Base-by-base conservation (phyloP, 2,113 vertebrate species). In the Paralichthys olivaceus region DNA sequence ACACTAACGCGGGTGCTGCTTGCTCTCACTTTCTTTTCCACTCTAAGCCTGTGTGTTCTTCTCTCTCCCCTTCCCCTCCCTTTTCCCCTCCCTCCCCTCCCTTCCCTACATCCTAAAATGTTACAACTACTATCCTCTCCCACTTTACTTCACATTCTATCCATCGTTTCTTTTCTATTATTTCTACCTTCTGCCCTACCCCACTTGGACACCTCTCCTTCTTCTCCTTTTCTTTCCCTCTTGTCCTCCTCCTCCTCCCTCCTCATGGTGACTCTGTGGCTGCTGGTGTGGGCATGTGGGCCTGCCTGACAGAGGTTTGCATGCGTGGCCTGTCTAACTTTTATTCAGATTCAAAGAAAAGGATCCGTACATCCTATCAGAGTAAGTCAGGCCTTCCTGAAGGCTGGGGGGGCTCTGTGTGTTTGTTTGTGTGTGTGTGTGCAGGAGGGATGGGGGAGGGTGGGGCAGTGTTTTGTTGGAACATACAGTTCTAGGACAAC, bases 291-390 rank as follows among this genome's bases (percentile, higher is more conserved):
- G 97, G 97, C 96, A 98, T 98, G 97, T 91, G 96, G 90, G 73
- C 94, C 96, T 96, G 96, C 96, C 90, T 96, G 97, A 96, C 97
- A 97, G 97, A 98, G 93, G 94, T 97, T 98, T 97, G 98, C 97
- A 98, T 99, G 97, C 97, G 97, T 87, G 97, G 97, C 95, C 96
- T 99, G 94, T 97, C 96, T 98, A 98, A 96, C 96, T 97, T 99
- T 96, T 98, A 98, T 95, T 98, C 98, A 90, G 97, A 99, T 97
- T 97, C 98, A 97, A 98, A 98, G 98, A 99, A 99, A 98, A 96
- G 97, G 96, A 98, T 98, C 95, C 98, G 96, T 97, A 98, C 97
- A 92, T 98, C 98, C 84, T 97, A 98, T 94, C 97, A 98, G 97
- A 99, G 98, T 99, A 99, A 99, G 98, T 99, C 91, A 86, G 78